phyloP scores from a whole-genome alignment of 2,888 invertebrate species.

The Psylliodes chrysocephalus region DNA sequence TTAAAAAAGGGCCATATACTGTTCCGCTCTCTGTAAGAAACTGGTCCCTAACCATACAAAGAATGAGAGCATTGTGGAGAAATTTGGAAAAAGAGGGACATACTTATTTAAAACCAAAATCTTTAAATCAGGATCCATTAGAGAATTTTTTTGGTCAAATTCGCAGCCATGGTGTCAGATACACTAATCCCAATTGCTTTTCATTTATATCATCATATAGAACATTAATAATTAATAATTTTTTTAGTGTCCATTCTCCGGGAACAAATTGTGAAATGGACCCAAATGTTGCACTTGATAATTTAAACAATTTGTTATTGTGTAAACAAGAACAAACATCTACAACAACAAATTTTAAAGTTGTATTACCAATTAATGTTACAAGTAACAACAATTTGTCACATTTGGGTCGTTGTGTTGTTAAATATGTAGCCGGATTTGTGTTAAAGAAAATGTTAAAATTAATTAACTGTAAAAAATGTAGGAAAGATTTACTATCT shows the following conservation, averaged over 20 bases:
- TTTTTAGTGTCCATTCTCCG: conserved; percentile 34
- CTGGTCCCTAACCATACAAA: conserved; percentile 38
- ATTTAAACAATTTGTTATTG: conserved; percentile 9
- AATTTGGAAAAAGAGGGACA: conserved; percentile 34
- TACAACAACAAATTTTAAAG: neutral
- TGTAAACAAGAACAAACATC: neutral
- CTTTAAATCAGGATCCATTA: conserved; percentile 44
- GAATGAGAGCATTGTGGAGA: conserved; percentile 33
- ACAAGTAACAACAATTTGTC: neutral
- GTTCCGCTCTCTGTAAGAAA: conserved; percentile 39
- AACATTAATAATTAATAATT: conserved; percentile 42
- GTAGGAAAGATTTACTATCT: conserved; percentile 4
- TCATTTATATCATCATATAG: conserved; percentile 38
- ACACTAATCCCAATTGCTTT: conserved; percentile 36
- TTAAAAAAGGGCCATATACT: conserved; percentile 9
- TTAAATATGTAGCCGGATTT: conserved; percentile 1
- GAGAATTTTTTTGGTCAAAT: conserved; percentile 45
- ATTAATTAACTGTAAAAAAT: neutral
- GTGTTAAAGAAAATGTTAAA: conserved; percentile 2
- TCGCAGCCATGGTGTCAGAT: conserved; percentile 40
- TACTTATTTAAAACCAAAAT: conserved; percentile 34
- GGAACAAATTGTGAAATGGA: conserved; percentile 42
- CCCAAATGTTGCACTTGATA: conserved; percentile 23
- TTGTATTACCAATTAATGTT: neutral
- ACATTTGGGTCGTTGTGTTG: conserved; percentile 2